phyloP scores from a whole-genome alignment of 92 coral and sea anemone genomes.

The Porites lobata region DNA sequence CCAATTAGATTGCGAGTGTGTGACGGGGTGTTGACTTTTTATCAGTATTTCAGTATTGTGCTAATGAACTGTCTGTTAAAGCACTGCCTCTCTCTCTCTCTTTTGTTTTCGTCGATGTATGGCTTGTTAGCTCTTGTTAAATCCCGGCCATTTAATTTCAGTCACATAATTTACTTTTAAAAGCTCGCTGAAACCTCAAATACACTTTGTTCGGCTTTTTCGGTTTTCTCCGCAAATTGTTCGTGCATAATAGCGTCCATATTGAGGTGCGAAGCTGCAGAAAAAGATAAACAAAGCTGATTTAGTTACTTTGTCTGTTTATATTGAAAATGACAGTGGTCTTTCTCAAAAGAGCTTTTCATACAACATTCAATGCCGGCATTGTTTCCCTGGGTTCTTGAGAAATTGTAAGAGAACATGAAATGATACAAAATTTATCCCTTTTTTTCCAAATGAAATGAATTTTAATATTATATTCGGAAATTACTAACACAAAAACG shows the following conservation, averaged over 20 bases:
- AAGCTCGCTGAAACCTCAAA: neutral
- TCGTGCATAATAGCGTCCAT: neutral
- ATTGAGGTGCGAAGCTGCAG: neutral
- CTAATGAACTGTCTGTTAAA: conserved; percentile 45
- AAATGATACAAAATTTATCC: neutral
- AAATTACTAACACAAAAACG: conserved; percentile 8
- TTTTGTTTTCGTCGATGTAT: conserved; percentile 12
- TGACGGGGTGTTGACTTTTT: conserved; percentile 14
- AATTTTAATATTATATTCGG: conserved; percentile 1
- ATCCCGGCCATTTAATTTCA: neutral
- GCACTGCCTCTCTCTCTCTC: conserved; percentile 1
- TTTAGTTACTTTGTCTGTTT: neutral
- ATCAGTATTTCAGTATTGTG: conserved; percentile 19
- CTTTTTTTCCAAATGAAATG: neutral
- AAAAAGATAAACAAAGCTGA: conserved; percentile 37
- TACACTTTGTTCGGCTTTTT: neutral
- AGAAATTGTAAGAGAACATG: neutral
- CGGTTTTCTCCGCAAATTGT: neutral
- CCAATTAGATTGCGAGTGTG: conserved; percentile 24
- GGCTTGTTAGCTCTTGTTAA: neutral
- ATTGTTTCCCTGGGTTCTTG: no score
- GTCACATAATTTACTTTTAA: neutral
- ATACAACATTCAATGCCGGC: no score
- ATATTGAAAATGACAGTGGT: conserved; percentile 10
- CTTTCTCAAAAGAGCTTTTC: conserved; percentile 3